Conservation (phyloP, 1,140 invertebrate genomes). For the Danaus melanippus region DNA sequence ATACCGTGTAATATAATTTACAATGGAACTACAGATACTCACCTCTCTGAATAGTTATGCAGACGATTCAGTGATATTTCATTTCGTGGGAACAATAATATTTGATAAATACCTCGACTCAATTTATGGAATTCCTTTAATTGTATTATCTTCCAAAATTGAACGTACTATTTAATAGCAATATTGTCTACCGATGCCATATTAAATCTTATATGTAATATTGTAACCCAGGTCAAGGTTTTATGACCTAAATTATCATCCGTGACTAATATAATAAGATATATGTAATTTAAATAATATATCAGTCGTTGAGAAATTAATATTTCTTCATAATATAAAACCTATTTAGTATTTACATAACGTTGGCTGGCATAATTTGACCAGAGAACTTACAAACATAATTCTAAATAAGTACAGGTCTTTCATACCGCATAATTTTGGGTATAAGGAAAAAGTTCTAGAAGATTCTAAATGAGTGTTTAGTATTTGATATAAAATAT, state of each 20-base stretch:
- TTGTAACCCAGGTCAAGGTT: conserved; percentile 24
- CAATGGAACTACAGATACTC: conserved; percentile 11
- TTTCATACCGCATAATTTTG: too few relatives aligned
- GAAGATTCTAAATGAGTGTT: too few relatives aligned
- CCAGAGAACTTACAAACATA: too few relatives aligned
- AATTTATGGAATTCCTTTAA: conserved; percentile 11
- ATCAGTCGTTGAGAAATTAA: conserved; percentile 1
- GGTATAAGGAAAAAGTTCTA: too few relatives aligned
- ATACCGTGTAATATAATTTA: conserved; percentile 8
- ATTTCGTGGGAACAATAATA: conserved; percentile 6
- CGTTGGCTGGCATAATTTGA: too few relatives aligned
- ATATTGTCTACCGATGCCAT: neutral
- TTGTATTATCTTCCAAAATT: too few relatives aligned
- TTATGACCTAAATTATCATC: conserved; percentile 22
- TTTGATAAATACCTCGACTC: conserved; percentile 3
- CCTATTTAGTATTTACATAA: too few relatives aligned
- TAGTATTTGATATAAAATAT: too few relatives aligned
- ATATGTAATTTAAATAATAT: conserved; percentile 1
- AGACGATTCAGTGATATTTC: conserved; percentile 17
- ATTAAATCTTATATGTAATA: conserved; percentile 13
- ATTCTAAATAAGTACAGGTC: too few relatives aligned
- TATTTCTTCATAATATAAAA: conserved; percentile 9
- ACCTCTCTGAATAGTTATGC: conserved; percentile 4
- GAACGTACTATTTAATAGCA: conserved; percentile 8
- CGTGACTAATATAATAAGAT: conserved; percentile 12